These are phyloP conservation scores for Zoanthus sociatus DNA, from an alignment of 92 coral and sea anemone genomes.

Conservation along the genomic window DNA sequence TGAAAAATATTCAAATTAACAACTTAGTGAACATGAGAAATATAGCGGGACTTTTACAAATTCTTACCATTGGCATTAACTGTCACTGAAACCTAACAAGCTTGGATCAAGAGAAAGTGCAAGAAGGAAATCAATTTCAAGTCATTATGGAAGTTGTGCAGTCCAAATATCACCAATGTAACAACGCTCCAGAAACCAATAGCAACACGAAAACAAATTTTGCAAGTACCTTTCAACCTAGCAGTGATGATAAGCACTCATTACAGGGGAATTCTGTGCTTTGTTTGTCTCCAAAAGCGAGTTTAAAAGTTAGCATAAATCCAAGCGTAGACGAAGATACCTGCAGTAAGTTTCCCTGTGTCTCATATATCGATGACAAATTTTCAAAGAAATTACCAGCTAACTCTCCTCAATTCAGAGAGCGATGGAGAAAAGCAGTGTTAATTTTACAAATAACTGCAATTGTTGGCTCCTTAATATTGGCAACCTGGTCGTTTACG, in stretches of 20 bases:
- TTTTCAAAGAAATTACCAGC: neutral
- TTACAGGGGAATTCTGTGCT: neutral
- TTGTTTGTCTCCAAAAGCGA: neutral
- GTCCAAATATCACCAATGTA: neutral
- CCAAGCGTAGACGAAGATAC: constrained; percentile 35
- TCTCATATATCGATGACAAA: constrained; percentile 39
- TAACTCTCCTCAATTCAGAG: neutral
- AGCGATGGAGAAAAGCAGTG: constrained; percentile 33
- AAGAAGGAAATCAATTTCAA: neutral
- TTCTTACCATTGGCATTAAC: too few relatives aligned
- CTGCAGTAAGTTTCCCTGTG: constrained; percentile 4
- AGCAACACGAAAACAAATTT: neutral
- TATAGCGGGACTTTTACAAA: too few relatives aligned
- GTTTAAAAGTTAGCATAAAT: constrained; percentile 30
- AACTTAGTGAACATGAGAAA: too few relatives aligned
- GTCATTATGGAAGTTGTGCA: neutral
- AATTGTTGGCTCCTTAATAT: neutral
- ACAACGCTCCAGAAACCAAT: neutral
- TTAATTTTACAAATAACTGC: constrained; percentile 13
- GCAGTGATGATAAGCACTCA: neutral
- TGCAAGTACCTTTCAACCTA: neutral
- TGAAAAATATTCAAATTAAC: too few relatives aligned
- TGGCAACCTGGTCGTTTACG: constrained; percentile 25
- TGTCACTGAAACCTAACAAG: too few relatives aligned
- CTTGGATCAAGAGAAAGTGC: too few relatives aligned